Base-by-base conservation (phyloP, 2,113 vertebrate genomes). In the Cygnus buccinator region DNA sequence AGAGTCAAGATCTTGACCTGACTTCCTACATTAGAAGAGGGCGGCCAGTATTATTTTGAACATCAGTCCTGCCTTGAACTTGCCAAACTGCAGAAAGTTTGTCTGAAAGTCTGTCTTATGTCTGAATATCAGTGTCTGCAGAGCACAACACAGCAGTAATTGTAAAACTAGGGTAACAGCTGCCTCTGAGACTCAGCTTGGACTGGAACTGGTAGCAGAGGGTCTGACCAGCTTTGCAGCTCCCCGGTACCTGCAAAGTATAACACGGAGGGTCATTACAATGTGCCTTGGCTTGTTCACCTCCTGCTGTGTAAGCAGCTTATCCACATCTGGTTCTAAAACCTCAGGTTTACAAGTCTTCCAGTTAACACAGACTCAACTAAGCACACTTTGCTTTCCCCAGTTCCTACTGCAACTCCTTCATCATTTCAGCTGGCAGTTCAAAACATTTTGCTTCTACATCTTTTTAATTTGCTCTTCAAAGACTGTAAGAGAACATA, bases 201-300 rank as follows among this genome's bases (percentile, higher is more conserved):
- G n/a, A 15, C 72, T 54, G 28, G 11, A 59, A 61, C 22, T 58
- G 48, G 19, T 50, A 35, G 52, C 63, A 66, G 29, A 44, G 44
- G 23, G 16, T 31, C 41, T 59, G 54, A 89, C 9, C 37, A 48
- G 16, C 46, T 61, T 65, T 78, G 28, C 0, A 1, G 16, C 39
- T 78, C 3, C 0, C 44, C 19, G 59, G 19, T 8, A 52, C 44
- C 58, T 1, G 0, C 5, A 29, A 43, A 33, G 16, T 17, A n/a
- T 78, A 66, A 84, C n/a, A 29, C 16, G 29, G 21, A 54, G 21
- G 35, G 59, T 84, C 54, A 39, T 5, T 67, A 25, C 13, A 23
- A 23, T 0, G 0, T 17, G 29, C 6, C 29, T 67, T 21, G 26
- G 25, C 46, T 19, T 2, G 1, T 31, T 7, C 29, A 31, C 18